Evolutionary conservation across 2,113 vertebrate species (phyloP).

Genomic region (Synodontis membranacea): DNA sequence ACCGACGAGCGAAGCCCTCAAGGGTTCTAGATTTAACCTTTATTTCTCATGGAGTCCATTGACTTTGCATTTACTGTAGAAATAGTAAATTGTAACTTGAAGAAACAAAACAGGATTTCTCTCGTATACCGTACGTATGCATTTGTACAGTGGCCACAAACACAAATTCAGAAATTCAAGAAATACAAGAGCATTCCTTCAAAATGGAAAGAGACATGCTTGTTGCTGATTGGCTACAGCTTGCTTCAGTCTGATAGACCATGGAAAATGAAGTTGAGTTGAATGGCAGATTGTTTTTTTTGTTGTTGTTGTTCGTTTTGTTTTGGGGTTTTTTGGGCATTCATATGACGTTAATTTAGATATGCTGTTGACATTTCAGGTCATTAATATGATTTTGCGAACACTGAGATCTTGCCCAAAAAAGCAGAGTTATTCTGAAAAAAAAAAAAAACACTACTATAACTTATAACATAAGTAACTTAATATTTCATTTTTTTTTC

Average conservation of each 20-base stretch:
- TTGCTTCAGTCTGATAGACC: neutral
- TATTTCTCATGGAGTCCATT: neutral
- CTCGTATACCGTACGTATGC: neutral
- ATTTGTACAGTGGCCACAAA: neutral
- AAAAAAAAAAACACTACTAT: no score
- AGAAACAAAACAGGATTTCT: neutral
- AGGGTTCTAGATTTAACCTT: neutral
- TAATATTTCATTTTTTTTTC: neutral
- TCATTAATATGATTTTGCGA: no score
- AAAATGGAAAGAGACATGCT: neutral
- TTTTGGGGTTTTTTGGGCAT: no score
- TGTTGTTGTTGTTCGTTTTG: no score
- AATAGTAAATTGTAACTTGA: neutral
- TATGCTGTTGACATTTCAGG: no score
- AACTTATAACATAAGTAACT: no score
- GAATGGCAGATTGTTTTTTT: neutral
- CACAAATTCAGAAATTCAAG: neutral
- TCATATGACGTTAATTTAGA: no score
- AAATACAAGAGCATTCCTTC: neutral
- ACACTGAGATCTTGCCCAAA: no score
- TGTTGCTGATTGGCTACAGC: neutral
- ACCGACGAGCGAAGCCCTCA: neutral
- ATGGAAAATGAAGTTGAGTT: neutral
- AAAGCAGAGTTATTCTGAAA: no score
- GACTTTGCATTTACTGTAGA: neutral